These are phyloP conservation scores for Sarcophaga bullata DNA, from an alignment of 1,140 invertebrate species.

Conservation along the genomic window DNA sequence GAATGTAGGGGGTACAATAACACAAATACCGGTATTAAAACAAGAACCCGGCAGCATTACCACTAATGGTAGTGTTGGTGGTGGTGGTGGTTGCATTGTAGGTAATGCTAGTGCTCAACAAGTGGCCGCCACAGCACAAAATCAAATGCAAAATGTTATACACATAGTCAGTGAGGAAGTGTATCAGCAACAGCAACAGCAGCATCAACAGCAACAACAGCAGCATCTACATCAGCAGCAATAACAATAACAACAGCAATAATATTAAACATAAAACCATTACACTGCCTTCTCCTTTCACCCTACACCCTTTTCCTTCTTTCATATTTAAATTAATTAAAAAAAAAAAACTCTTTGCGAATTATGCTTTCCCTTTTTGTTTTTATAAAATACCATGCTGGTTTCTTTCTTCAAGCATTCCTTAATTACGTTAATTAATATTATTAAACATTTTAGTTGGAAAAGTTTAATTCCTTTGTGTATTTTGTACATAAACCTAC, in stretches of 20 bases:
- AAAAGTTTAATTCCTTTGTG: too few relatives aligned
- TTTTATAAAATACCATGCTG: too few relatives aligned
- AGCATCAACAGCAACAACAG: conserved; percentile 22
- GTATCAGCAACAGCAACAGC: conserved; percentile 42
- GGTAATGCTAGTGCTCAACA: conserved; percentile 41
- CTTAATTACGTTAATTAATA: conserved; percentile 14
- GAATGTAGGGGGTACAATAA: conserved; percentile 33
- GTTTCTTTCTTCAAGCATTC: background rate
- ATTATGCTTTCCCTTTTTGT: too few relatives aligned
- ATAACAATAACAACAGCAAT: background rate
- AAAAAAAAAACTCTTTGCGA: too few relatives aligned
- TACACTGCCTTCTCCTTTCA: background rate
- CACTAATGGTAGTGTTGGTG: background rate
- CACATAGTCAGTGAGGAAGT: conserved; percentile 63
- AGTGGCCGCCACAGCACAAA: conserved; percentile 48
- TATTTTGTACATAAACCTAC: too few relatives aligned
- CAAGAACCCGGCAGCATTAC: conserved; percentile 37
- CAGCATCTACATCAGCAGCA: conserved; percentile 23
- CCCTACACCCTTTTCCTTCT: too few relatives aligned
- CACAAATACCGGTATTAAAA: conserved; percentile 39
- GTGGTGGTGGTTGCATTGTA: conserved; percentile 31
- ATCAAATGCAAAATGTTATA: conserved; percentile 63
- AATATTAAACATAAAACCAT: background rate
- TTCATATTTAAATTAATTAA: too few relatives aligned
- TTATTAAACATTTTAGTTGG: too few relatives aligned